Conservation (phyloP, 92 coral and sea anemone species). For the Plumapathes pennacea region DNA sequence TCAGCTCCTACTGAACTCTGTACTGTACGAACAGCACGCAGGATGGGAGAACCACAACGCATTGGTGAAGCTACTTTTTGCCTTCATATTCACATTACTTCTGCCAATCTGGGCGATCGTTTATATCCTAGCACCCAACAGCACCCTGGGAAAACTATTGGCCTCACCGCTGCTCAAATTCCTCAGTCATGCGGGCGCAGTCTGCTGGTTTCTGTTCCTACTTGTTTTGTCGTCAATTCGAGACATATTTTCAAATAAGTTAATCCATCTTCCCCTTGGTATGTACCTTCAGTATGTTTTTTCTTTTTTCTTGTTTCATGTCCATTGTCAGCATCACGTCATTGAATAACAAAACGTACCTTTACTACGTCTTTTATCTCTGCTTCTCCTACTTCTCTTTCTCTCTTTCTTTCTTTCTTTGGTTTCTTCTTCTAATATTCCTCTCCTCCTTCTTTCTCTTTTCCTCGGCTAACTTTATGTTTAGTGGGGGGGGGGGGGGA, state of each 20-base stretch:
- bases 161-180: slow-evolving; percentile 72
- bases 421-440: too few species aligned
- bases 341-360: background rate
- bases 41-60: slow-evolving; percentile 48
- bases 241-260: slow-evolving; percentile 55
- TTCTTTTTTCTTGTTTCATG: background rate
- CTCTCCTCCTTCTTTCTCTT: too few species aligned
- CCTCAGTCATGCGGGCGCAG: slow-evolving; percentile 67
- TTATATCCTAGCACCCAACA: slow-evolving; percentile 52
- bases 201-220: slow-evolving; percentile 59
- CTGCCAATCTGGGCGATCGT: slow-evolving; percentile 59
- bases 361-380: background rate
- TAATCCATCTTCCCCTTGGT: slow-evolving; percentile 46
- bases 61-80: slow-evolving; percentile 20
- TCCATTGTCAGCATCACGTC: background rate
- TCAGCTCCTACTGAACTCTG: slow-evolving; percentile 85
- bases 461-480: too few species aligned
- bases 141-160: slow-evolving; percentile 29
- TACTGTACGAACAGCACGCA: slow-evolving; percentile 51
- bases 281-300: slow-evolving; percentile 1
- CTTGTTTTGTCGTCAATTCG: slow-evolving; percentile 66
- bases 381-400: background rate
- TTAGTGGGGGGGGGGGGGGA: too few species aligned
- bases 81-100: slow-evolving; percentile 35
- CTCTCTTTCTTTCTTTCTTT: background rate